phyloP scores from a whole-genome alignment of 2,888 invertebrate genomes.

The Watsonalla binaria region DNA sequence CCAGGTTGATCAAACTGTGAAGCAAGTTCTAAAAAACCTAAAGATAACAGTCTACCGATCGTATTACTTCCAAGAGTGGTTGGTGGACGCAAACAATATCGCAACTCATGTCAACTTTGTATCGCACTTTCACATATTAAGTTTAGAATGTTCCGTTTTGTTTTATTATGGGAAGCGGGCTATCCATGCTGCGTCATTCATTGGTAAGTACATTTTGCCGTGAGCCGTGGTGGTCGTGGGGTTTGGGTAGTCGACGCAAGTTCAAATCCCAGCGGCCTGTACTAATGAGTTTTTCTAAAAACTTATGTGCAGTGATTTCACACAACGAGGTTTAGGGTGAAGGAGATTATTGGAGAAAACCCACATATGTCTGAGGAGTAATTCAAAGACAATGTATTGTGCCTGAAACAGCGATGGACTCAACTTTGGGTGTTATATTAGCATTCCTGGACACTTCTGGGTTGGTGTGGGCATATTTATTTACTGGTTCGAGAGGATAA shows the following conservation, averaged over 20 bases:
- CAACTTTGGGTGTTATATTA: no score
- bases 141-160: slow-evolving; percentile 73
- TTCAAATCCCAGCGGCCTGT: no score
- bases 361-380: no score
- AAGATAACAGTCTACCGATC: slow-evolving; percentile 69
- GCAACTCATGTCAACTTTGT: slow-evolving; percentile 70
- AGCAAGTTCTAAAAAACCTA: slow-evolving; percentile 48
- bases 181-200: slow-evolving; percentile 61
- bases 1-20: slow-evolving; percentile 74
- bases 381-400: no score
- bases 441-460: no score
- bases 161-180: slow-evolving; percentile 77
- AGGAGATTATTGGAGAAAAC: no score
- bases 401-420: no score
- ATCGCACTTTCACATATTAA: slow-evolving; percentile 57
- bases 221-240: background rate
- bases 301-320: no score
- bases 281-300: no score
- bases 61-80: slow-evolving; percentile 78
- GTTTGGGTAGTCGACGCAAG: background rate
- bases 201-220: slow-evolving; percentile 36
- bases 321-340: no score
- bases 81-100: slow-evolving; percentile 31
- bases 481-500: no score
- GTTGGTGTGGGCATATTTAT: no score